Conservation (phyloP, 2,888 invertebrate genomes). For the Isotomurus palustris region DNA sequence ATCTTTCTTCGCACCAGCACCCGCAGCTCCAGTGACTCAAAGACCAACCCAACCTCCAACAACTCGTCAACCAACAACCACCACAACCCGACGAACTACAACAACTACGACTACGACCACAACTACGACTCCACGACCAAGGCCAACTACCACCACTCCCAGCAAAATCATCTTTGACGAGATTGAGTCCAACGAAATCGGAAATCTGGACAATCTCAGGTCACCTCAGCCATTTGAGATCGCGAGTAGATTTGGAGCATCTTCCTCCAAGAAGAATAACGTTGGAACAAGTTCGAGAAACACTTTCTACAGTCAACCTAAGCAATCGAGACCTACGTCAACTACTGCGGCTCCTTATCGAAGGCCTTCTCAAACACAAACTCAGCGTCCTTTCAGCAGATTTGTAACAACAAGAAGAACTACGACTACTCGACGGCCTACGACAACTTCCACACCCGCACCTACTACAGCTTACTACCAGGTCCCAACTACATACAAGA, state of each 20-base stretch:
- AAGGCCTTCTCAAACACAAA: background rate
- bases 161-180: conserved; percentile 39
- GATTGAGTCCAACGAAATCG: conserved; percentile 44
- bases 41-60: conserved; percentile 12
- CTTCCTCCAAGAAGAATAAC: too few species aligned
- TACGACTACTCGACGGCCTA: conserved; percentile 7
- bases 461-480: too few species aligned
- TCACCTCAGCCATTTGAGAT: background rate
- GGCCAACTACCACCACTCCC: conserved; percentile 13
- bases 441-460: conserved; percentile 7
- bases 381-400: conserved; percentile 17
- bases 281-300: conserved; percentile 2
- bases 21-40: background rate
- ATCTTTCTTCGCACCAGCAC: background rate
- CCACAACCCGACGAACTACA: conserved; percentile 33
- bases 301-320: conserved; percentile 15
- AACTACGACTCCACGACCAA: conserved; percentile 16
- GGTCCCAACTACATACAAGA: conserved; percentile 7
- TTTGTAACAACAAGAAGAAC: conserved; percentile 15
- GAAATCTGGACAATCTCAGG: conserved; percentile 14
- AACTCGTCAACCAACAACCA: conserved; percentile 16
- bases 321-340: conserved; percentile 2
- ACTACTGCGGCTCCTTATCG: background rate
- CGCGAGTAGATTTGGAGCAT: conserved; percentile 18
- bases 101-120: conserved; percentile 11